Evolutionary conservation across 2,797 vertebrate genomes (phyloP).

Genomic region (Sitta carolinensis): DNA sequence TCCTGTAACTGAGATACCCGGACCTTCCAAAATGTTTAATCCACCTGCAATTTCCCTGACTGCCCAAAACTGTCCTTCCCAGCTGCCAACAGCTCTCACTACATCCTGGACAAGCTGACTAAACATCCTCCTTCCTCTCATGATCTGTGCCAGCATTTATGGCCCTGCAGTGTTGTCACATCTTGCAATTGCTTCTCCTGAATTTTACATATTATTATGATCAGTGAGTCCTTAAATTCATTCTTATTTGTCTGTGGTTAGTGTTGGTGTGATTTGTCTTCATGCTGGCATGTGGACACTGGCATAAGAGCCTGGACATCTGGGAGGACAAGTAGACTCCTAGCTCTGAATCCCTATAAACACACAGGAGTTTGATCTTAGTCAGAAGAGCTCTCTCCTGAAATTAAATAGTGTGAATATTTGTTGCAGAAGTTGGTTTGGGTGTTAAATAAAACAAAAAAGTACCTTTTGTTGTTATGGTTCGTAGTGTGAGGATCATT

Average conservation of each 20-base stretch:
- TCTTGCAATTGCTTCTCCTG: neutral
- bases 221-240: neutral
- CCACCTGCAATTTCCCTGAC: neutral
- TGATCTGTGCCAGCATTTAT: neutral
- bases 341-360: neutral
- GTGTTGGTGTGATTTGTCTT: neutral
- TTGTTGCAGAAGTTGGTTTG: neutral
- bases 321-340: neutral
- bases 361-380: neutral
- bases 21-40: neutral
- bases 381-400: neutral
- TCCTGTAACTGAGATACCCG: neutral
- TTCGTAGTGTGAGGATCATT: neutral
- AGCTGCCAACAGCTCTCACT: constrained; percentile 5
- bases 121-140: constrained; percentile 1
- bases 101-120: constrained; percentile 17
- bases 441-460: neutral
- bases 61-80: neutral
- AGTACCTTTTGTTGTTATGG: neutral
- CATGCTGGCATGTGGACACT: neutral
- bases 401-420: neutral
- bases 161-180: neutral
- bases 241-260: neutral
- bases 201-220: neutral
- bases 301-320: neutral